phyloP scores from a whole-genome alignment of 1,140 invertebrate genomes.

The Pantala flavescens region DNA sequence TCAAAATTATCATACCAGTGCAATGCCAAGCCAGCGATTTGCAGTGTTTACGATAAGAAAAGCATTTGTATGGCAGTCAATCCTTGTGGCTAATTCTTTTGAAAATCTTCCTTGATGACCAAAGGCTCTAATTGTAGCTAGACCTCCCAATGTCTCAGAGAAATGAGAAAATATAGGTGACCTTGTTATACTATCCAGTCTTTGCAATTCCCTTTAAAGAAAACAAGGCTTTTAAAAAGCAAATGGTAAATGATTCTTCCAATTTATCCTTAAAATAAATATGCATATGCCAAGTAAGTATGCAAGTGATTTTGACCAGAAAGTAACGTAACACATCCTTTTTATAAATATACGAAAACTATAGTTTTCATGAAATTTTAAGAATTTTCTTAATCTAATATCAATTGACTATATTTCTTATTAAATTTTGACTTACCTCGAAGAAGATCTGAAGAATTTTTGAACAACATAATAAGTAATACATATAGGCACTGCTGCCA shows the following conservation, averaged over 20 bases:
- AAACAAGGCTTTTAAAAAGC: conserved; percentile 15
- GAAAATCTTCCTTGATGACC: conserved; percentile 54
- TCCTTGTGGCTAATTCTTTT: conserved; percentile 47
- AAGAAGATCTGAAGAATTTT: conserved; percentile 57
- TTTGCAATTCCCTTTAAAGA: conserved; percentile 52
- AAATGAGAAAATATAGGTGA: conserved; percentile 62
- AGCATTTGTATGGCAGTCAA: conserved; percentile 64
- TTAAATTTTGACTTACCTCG: conserved; percentile 42
- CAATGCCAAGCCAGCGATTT: conserved; percentile 71
- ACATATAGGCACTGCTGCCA: conserved; percentile 53
- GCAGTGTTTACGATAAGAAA: conserved; percentile 66
- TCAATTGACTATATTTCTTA: no score
- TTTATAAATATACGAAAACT: no score
- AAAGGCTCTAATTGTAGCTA: conserved; percentile 57
- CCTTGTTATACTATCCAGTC: conserved; percentile 53
- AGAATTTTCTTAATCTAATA: no score
- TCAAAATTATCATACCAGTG: conserved; percentile 46
- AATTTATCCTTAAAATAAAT: conserved; percentile 18
- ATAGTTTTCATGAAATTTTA: no score
- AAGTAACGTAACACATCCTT: no score
- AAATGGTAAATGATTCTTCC: not conserved
- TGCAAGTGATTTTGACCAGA: no score
- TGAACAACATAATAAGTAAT: conserved; percentile 55
- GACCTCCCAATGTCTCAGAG: conserved; percentile 55
- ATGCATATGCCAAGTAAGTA: conserved; percentile 18